Base-by-base conservation (phyloP, 2,797 vertebrate species). In the Lagodon rhomboides region DNA sequence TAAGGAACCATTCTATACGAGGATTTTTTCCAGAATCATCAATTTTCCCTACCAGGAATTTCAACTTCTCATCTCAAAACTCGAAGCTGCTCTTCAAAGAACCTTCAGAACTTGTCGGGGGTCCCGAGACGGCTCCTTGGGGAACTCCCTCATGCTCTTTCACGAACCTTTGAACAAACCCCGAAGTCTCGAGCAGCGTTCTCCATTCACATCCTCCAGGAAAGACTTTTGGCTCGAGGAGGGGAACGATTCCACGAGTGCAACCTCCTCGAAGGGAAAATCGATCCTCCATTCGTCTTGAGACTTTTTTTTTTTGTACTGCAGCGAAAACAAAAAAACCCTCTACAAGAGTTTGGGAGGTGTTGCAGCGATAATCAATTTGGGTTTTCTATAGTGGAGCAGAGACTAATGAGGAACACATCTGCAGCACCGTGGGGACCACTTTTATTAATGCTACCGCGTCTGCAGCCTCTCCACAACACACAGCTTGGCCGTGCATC, bases 351-450 rank as follows among this genome's bases (percentile, higher is more conserved):
- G 38, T 77, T 79, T 53, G 68, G 55, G 50, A 53, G 66, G 75
- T 61, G 80, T 47, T 75, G 78, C 59, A 70, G 74, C n/a, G 62
- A 77, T 82, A 85, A 89, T 90, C 87, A 84, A 87, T 88, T 76
- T 66, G 3, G n/a, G 27, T 66, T 75, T 67, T 75, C 50, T 73
- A n/a, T 43, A 56, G 66, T 12, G n/a, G 77, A 81, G 78, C 68
- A 73, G 80, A 77, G 59, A 77, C 75, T 85, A 84, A 91, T 79
- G 85, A 89, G 74, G 66, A 87, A 47, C 79, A 73, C 73, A 81
- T 72, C 68, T 72, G 69, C 77, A 41, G 68, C 75, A 73, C 77
- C 71, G 18, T 44, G 12, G 81, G 86, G 81, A 81, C 84, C 38
- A 56, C 71, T 74, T 72, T 79, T 75, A 82, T 89, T 77, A 59